phyloP scores from a whole-genome alignment of 2,888 invertebrate genomes.

The Drosophila birchii region DNA sequence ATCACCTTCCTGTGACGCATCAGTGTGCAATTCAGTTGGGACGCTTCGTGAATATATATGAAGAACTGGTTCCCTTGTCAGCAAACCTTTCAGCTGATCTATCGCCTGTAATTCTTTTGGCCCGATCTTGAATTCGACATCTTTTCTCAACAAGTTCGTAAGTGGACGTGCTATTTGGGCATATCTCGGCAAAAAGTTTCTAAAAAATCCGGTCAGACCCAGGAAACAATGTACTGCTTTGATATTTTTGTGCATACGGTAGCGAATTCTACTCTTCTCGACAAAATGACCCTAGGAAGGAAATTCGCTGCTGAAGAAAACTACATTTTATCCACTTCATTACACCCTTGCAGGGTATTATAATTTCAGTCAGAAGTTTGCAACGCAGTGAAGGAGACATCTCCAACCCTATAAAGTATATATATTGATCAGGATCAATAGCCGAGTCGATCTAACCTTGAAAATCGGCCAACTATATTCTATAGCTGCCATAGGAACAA shows the following conservation, averaged over 20 bases:
- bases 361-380: no score
- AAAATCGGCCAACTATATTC: no score
- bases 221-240: constrained; percentile 1
- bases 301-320: background rate
- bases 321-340: background rate
- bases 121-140: background rate
- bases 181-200: background rate
- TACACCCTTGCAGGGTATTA: no score
- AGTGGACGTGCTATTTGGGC: background rate
- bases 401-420: no score
- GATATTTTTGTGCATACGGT: constrained; percentile 5
- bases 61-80: background rate
- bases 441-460: no score
- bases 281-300: background rate
- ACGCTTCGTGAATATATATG: no score
- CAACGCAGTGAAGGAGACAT: no score
- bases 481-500: no score
- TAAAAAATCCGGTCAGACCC: constrained; percentile 1
- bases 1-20: no score
- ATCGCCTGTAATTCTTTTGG: background rate
- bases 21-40: no score
- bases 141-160: background rate
- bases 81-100: background rate
- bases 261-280: constrained; percentile 1
- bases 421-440: no score